These are phyloP conservation scores for Apocrypta bakeri DNA, from an alignment of 1,140 invertebrate genomes.

Conservation along the genomic window DNA sequence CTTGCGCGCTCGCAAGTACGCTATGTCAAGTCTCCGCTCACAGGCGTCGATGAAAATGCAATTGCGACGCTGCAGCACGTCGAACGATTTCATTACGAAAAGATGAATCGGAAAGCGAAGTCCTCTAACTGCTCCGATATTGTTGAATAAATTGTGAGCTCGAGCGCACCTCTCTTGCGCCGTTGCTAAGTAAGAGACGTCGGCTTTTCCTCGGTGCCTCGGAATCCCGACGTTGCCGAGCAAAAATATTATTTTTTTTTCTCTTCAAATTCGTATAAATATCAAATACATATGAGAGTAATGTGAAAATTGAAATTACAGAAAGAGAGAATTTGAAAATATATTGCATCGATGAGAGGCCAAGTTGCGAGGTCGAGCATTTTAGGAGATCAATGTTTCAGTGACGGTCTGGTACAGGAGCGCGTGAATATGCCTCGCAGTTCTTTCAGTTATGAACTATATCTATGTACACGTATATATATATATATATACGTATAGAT, in stretches of 20 bases:
- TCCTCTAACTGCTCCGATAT: neutral
- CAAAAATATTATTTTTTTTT: too few species aligned
- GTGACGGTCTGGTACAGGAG: neutral
- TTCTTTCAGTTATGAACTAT: neutral
- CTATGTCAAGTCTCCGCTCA: neutral
- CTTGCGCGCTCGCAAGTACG: too few species aligned
- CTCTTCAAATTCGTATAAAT: too few species aligned
- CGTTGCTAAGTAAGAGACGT: too few species aligned
- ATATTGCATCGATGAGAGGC: too few species aligned
- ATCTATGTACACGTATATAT: too few species aligned
- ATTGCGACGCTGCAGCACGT: neutral
- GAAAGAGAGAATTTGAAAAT: neutral
- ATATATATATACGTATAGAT: too few species aligned
- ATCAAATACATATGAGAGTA: too few species aligned
- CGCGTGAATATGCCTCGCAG: neutral
- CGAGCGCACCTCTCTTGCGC: neutral
- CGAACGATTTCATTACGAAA: neutral
- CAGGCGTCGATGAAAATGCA: neutral
- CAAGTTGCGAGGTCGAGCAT: neutral
- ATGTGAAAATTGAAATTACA: too few species aligned
- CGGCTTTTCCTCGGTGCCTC: too few species aligned
- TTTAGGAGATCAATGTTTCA: neutral
- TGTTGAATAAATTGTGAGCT: neutral
- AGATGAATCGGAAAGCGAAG: neutral
- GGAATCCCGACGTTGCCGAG: too few species aligned